These are phyloP conservation scores for Porites cylindrica DNA, from an alignment of 92 coral and sea anemone species.

Conservation along the genomic window DNA sequence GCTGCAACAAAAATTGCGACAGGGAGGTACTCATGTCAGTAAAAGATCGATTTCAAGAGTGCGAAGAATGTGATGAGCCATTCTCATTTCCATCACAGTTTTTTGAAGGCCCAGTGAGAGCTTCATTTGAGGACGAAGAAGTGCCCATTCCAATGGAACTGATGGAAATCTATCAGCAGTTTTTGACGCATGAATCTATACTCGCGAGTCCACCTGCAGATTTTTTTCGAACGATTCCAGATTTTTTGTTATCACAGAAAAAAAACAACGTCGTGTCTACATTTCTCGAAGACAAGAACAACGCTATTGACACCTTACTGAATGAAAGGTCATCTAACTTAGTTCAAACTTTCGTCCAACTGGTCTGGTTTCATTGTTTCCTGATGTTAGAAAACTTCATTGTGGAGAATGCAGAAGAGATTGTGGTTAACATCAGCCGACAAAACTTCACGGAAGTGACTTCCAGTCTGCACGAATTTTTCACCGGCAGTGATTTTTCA, in stretches of 20 bases:
- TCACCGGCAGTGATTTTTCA: background rate
- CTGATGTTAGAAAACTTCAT: background rate
- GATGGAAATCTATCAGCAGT: background rate
- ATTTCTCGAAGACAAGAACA: background rate
- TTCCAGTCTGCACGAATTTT: background rate
- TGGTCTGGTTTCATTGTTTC: conserved; percentile 8
- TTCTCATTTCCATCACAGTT: background rate
- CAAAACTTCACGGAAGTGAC: background rate
- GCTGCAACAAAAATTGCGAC: background rate
- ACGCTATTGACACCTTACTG: background rate
- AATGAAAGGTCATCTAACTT: background rate
- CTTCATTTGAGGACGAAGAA: background rate
- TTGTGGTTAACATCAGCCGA: background rate
- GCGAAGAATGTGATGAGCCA: background rate
- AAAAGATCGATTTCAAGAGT: background rate
- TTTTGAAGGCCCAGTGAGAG: background rate
- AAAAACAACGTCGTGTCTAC: background rate
- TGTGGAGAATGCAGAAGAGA: background rate
- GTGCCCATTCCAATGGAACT: background rate
- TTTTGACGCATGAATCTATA: background rate
- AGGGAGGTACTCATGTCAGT: background rate
- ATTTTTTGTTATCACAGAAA: background rate
- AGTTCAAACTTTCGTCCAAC: background rate
- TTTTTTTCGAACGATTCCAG: no score
- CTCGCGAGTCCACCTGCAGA: background rate